phyloP scores from a whole-genome alignment of 2,797 vertebrate genomes.

The Orestias chungarensis region DNA sequence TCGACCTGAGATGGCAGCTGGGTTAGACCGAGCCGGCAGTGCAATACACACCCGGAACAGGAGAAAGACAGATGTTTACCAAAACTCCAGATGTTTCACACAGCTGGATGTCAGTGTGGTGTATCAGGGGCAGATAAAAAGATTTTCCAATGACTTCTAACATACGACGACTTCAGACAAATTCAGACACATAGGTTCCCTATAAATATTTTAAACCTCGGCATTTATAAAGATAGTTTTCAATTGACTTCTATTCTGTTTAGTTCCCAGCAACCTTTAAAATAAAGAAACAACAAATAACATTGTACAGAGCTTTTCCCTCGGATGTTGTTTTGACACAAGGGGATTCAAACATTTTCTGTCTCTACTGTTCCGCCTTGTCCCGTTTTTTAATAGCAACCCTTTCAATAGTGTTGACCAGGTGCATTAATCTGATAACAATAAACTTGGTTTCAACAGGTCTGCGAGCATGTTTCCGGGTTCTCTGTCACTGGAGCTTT shows the following conservation, averaged over 20 bases:
- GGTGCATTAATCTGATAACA: conserved; percentile 37
- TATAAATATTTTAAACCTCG: neutral
- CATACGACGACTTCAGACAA: neutral
- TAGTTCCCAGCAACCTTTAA: neutral
- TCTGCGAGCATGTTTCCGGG: conserved; percentile 53
- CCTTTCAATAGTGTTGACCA: neutral
- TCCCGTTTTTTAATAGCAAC: neutral
- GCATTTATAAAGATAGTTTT: neutral
- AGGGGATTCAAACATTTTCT: neutral
- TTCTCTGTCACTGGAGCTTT: conserved; percentile 34
- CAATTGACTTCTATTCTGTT: no score
- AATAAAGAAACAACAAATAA: neutral
- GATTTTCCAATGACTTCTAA: neutral
- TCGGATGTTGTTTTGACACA: neutral
- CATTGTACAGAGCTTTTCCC: neutral
- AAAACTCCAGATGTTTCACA: neutral
- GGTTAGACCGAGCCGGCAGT: neutral
- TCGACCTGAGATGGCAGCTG: neutral
- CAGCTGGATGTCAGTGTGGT: neutral
- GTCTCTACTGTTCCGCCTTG: fast-evolving
- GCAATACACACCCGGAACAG: neutral
- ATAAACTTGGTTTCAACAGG: conserved; percentile 33
- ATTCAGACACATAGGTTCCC: neutral
- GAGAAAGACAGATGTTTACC: neutral
- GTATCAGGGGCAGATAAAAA: neutral